A percentile compares a stretch with the other conserved stretches of the same genome.
Conservation (phyloP, 2,797 vertebrate genomes). For the Discoglossus pictus region DNA sequence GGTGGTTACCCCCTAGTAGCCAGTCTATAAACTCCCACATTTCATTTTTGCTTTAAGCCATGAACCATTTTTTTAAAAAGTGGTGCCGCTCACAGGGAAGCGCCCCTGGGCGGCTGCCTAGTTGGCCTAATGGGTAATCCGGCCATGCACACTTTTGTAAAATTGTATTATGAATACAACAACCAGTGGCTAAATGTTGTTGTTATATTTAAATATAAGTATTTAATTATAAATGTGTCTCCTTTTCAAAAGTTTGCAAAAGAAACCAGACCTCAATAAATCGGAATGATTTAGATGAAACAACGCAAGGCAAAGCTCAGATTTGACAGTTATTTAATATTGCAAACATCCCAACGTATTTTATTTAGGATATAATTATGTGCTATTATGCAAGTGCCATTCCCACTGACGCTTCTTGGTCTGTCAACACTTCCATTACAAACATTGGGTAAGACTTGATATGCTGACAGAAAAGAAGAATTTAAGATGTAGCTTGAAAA, state of each 20-base stretch:
- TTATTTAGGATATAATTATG: constrained; percentile 52
- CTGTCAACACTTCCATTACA: constrained; percentile 47
- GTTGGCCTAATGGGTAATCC: no score
- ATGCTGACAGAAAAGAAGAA: constrained; percentile 51
- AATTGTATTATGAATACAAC: no score
- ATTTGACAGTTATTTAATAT: constrained; percentile 47
- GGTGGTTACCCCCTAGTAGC: no score
- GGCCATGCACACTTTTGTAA: no score
- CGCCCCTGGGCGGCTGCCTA: no score
- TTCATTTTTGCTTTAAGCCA: no score
- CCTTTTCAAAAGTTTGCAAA: background rate
- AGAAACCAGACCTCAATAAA: background rate
- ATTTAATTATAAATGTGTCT: background rate
- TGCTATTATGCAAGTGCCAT: constrained; percentile 47
- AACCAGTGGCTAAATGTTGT: no score
- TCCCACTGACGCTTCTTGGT: constrained; percentile 47
- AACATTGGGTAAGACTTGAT: constrained; percentile 43
- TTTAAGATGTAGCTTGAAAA: constrained; percentile 51
- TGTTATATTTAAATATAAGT: no score
- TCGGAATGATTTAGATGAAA: constrained; percentile 28
- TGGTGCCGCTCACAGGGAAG: no score
- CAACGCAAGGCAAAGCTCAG: constrained; percentile 17
- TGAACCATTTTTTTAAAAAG: no score
- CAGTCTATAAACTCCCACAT: no score
- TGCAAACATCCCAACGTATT: constrained; percentile 35